A percentile compares a stretch with the other conserved stretches of the same genome.
phyloP scores from a whole-genome alignment of 2,797 vertebrate species.

The Spizella passerina region DNA sequence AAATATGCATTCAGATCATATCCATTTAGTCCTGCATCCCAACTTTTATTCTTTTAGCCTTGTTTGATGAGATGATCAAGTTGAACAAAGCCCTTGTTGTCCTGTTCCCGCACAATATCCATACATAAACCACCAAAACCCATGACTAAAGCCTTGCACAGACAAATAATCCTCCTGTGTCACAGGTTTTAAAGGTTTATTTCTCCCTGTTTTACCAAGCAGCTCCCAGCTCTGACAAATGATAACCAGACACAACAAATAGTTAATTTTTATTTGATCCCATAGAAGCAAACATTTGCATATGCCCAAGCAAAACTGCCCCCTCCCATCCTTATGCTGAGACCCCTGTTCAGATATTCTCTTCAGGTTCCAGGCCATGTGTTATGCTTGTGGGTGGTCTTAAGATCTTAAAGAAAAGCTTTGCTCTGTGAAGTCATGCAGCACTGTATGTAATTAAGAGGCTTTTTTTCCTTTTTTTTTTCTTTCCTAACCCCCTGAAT shows the following conservation, averaged over 20 bases:
- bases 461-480: neutral
- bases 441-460: constrained; percentile 29
- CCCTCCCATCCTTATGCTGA: constrained; percentile 43
- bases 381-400: constrained; percentile 74
- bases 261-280: constrained; percentile 57
- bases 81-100: constrained; percentile 78
- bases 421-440: constrained; percentile 65
- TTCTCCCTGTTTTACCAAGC: neutral
- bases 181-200: constrained; percentile 46
- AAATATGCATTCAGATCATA: constrained; percentile 86
- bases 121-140: constrained; percentile 51
- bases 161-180: constrained; percentile 3
- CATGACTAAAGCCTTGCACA: constrained; percentile 38
- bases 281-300: constrained; percentile 54
- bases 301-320: constrained; percentile 29
- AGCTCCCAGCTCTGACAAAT: neutral
- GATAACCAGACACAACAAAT: constrained; percentile 47
- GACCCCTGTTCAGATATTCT: constrained; percentile 64
- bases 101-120: constrained; percentile 52
- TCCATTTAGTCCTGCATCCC: constrained; percentile 78
- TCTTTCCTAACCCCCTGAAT: neutral
- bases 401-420: constrained; percentile 67
- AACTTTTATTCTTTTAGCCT: constrained; percentile 78
- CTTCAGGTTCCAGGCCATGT: constrained; percentile 70
- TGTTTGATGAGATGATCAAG: constrained; percentile 79